phyloP scores from a whole-genome alignment of 2,113 vertebrate species.

The Sinosuthora webbiana region DNA sequence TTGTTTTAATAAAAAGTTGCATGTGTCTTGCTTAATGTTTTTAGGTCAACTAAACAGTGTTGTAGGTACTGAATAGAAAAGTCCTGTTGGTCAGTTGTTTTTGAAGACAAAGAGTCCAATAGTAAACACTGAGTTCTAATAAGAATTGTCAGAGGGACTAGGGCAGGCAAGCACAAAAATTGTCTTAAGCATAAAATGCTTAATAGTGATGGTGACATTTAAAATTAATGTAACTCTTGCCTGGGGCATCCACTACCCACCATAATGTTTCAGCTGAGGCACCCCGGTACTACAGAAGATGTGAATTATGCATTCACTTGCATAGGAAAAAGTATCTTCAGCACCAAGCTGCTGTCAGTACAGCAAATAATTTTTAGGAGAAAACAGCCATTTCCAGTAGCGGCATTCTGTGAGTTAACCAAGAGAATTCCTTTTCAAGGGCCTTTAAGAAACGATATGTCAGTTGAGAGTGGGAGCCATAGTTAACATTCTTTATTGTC shows the following conservation, averaged over 20 bases:
- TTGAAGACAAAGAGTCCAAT: background rate
- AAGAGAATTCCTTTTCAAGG: background rate
- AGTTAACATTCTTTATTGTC: slow-evolving; percentile 24
- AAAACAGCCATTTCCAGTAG: background rate
- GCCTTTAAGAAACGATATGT: background rate
- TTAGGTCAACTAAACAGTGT: background rate
- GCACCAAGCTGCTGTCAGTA: background rate
- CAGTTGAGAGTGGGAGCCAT: background rate
- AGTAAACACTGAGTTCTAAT: background rate
- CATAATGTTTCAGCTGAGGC: background rate
- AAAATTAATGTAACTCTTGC: background rate
- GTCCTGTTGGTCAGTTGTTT: background rate
- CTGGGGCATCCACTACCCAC: background rate
- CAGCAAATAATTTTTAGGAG: background rate
- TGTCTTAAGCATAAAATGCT: background rate
- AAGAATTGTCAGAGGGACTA: background rate
- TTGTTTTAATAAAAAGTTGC: slow-evolving; percentile 47
- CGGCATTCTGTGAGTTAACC: background rate
- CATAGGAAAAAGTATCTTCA: background rate
- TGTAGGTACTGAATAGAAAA: fast-evolving
- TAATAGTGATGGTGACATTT: background rate
- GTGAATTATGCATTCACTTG: background rate
- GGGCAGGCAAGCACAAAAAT: background rate
- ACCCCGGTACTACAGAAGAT: background rate
- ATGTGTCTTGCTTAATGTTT: background rate